Base-by-base conservation (phyloP, 2,113 vertebrate genomes). In the Heloderma charlesbogerti region DNA sequence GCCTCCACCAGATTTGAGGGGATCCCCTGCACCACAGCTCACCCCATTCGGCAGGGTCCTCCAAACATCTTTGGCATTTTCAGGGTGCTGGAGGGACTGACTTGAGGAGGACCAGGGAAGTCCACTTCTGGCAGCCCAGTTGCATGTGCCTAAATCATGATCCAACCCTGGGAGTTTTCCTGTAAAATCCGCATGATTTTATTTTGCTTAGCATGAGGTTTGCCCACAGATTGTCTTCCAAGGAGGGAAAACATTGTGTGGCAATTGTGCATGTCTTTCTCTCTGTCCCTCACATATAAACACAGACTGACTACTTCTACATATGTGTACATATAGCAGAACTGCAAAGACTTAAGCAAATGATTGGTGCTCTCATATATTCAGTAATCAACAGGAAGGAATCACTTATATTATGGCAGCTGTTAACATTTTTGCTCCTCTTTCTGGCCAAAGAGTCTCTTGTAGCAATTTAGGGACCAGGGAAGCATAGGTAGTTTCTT, bases 401-500 rank as follows among this genome's bases (percentile, higher is more conserved):
- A 63, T 77, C 54, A 60, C 86, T 45, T 63, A 67, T 54, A 48
- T 51, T 54, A 37, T 16, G n/a, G 48, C 63, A 40, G 15, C 34
- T 25, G 27, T 54, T 71, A 37, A 81, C n/a, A 69, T 69, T 71
- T 84, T 89, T 66, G 6, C 37, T 63, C 31, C 51, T 60, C 48
- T 60, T 66, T 31, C 25, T 40, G 48, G 48, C 25, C 63, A 69
- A 91, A 0, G 1, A 9, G 77, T 27, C 10, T 57, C 20, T 60
- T 74, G 43, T 84, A 92, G 86, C 1, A 37, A 9, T 18, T 51
- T 31, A 87, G n/a, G 8, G 84, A 57, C 0, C 1, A 13, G 48
- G 63, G 25, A 82, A 3, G 5, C 6, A 89, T 84, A 82, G 54
- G 71, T 34, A 16, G n/a, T 85, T 86, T 90, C 92, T 87, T 48